Evolutionary conservation across 2,113 vertebrate genomes (phyloP).

Genomic region (Narcine bancroftii): DNA sequence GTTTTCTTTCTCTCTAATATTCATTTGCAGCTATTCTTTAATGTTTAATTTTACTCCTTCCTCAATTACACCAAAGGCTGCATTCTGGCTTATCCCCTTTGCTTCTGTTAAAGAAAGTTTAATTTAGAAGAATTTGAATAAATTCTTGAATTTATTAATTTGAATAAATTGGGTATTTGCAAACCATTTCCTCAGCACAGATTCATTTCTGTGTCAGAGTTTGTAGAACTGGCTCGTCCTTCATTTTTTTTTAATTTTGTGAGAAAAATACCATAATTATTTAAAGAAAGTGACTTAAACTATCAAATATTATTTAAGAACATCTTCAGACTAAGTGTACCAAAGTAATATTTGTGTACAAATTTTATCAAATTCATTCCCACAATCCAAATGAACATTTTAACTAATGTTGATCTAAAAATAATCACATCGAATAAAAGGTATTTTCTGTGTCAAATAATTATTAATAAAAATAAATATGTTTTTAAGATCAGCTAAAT

Average conservation of each 20-base stretch:
- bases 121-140: conserved; percentile 19
- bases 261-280: background rate
- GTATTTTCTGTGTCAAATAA: background rate
- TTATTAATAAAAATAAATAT: background rate
- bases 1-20: background rate
- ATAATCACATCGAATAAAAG: background rate
- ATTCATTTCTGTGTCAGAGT: background rate
- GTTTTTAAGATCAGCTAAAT: background rate
- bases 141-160: no score
- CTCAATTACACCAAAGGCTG: background rate
- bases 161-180: conserved; percentile 3
- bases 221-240: background rate
- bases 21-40: background rate
- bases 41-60: background rate
- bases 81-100: background rate
- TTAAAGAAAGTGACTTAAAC: background rate
- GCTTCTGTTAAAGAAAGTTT: conserved; percentile 21
- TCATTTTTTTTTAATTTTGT: background rate
- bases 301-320: background rate
- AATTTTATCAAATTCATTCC: background rate
- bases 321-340: background rate
- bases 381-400: background rate
- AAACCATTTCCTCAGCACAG: background rate
- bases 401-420: background rate
- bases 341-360: background rate